Evolutionary conservation across 2,113 vertebrate genomes (phyloP).

Genomic region (Acanthisitta chloris): DNA sequence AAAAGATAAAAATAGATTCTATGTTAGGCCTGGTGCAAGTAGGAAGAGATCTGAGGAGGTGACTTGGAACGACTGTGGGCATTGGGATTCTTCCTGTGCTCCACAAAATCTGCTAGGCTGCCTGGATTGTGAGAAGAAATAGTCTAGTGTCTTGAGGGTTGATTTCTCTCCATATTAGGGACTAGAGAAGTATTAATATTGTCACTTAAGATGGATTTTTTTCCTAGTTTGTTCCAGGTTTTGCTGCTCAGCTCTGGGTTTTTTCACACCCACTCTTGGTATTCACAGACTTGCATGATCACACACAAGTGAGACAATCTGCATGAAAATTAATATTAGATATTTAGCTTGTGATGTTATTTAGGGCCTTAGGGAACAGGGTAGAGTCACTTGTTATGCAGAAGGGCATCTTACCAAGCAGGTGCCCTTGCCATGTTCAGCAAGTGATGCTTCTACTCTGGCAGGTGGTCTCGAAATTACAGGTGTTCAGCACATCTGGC

Average conservation of each 20-base stretch:
- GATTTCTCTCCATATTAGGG: background rate
- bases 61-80: background rate
- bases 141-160: background rate
- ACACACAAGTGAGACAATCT: slow-evolving; percentile 16
- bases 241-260: background rate
- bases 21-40: background rate
- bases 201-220: background rate
- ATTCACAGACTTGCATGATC: background rate
- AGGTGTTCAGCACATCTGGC: slow-evolving; percentile 28
- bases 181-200: background rate
- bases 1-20: background rate
- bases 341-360: slow-evolving; percentile 29
- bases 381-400: slow-evolving; percentile 37
- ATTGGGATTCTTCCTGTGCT: background rate
- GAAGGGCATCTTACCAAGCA: background rate
- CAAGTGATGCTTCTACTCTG: slow-evolving; percentile 37
- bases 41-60: background rate
- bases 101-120: background rate
- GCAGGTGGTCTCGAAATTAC: slow-evolving; percentile 65
- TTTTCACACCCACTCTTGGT: background rate
- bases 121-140: background rate
- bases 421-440: slow-evolving; percentile 55
- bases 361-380: slow-evolving; percentile 38
- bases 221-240: background rate
- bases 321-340: slow-evolving; percentile 31